Evolutionary conservation across 2,113 vertebrate genomes (phyloP).

Genomic region (Brachyhypopomus occidentalis): DNA sequence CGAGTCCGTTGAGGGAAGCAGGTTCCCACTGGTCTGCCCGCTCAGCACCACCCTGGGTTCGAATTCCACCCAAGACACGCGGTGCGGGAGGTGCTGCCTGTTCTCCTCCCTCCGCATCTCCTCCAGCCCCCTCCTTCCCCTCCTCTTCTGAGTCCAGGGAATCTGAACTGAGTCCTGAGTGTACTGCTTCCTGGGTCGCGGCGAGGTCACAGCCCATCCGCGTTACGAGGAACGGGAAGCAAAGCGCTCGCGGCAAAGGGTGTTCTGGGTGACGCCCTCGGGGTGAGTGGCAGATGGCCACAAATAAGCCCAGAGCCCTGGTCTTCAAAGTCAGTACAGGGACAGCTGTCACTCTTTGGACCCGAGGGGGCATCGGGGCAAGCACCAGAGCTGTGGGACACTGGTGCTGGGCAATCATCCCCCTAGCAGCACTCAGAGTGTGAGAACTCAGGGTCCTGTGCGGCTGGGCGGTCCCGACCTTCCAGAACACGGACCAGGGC

Average conservation of each 20-base stretch:
- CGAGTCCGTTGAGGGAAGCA: conserved; percentile 79
- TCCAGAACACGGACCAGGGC: background rate
- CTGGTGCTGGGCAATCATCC: conserved; percentile 43
- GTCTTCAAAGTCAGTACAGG: conserved; percentile 8
- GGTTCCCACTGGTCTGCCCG: conserved; percentile 78
- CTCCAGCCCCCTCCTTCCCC: conserved; percentile 64
- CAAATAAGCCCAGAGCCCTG: conserved; percentile 58
- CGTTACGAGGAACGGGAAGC: background rate
- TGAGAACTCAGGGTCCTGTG: conserved; percentile 64
- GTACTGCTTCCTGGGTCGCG: conserved; percentile 3
- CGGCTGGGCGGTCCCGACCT: conserved; percentile 44
- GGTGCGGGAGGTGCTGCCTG: conserved; percentile 89
- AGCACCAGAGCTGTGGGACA: background rate
- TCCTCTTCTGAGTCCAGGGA: conserved; percentile 68
- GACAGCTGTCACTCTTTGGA: background rate
- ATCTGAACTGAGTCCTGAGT: conserved; percentile 57
- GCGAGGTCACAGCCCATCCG: background rate
- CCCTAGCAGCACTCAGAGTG: conserved; percentile 61
- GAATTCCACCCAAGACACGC: conserved; percentile 87
- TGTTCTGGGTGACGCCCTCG: background rate
- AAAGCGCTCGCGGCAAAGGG: background rate
- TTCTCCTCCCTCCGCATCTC: conserved; percentile 81
- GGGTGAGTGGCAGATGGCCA: background rate
- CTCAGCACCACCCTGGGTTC: conserved; percentile 79
- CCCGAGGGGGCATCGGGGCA: background rate